Evolutionary conservation across 2,113 vertebrate genomes (phyloP), one percentile per base, ranked within the genome.

Genomic region (Calcarius ornatus): DNA sequence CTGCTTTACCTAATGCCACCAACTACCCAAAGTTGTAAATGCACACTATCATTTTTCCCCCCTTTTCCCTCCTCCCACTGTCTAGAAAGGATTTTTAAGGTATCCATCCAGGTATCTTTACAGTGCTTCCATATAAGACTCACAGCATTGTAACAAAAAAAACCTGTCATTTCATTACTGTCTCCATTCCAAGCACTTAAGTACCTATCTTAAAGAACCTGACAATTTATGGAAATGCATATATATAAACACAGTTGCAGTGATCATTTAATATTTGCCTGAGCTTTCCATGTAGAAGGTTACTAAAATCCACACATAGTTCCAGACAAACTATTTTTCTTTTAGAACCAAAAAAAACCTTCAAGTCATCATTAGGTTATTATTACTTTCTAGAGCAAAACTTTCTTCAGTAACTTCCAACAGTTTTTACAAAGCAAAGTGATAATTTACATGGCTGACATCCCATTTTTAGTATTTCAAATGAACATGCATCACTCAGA

Each of bases 1-100:
- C 88, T 95, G 77, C 68, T 96, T 94, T 94, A 95, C 95, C 94
- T 97, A 96, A 94, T 57, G 88, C 54, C 96, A 97, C 88, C 96
- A 94, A 72, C 91, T 96, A 97, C 82, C 77, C 91, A 97, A 97
- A 95, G 93, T 8, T 97, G 97, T 86, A 97, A 94, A 96, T 40
- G 20, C 30, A 81, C 37, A 7, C 63, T 88, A 61, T 14, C 47
- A 57, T 59, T 85, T 79, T 66, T 31, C 5, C 63, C 63, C 72
- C 92, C 59, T 40, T 81, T 81, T 70, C 87, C 86, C 88, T 87
- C 95, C 94, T 92, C 86, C 94, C 86, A 28, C 56, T 53, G 31
- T 30, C 82, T 91, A 69, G 7, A 31, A 75, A 79, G 23, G 27
- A 76, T 92, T 94, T 94, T 43, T 91, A 92, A 77, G 65, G 68